Evolutionary conservation across 2,888 invertebrate genomes (phyloP).

Genomic region (Anthophora plumipes): DNA sequence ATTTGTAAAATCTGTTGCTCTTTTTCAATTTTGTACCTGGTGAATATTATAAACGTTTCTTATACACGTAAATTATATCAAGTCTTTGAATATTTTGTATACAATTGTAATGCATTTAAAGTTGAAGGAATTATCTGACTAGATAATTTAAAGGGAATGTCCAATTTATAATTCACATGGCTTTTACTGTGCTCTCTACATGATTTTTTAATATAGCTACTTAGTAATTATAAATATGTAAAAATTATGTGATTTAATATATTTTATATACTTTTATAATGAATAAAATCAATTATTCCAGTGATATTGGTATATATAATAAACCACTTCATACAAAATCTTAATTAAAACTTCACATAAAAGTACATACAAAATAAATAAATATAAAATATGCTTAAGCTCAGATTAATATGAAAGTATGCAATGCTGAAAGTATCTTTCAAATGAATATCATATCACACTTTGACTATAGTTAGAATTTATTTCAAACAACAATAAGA

Average conservation of each 20-base stretch:
- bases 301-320: conserved; percentile 3
- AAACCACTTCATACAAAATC: background rate
- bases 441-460: conserved; percentile 6
- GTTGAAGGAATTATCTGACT: conserved; percentile 11
- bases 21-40: conserved; percentile 10
- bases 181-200: conserved; percentile 21
- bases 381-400: no score
- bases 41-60: no score
- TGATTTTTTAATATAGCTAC: conserved; percentile 18
- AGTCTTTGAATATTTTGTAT: no score
- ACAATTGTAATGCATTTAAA: no score
- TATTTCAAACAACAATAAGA: conserved; percentile 35
- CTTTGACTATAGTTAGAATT: conserved; percentile 31
- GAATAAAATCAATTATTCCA: conserved; percentile 8
- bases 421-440: background rate
- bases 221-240: background rate
- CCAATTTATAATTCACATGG: background rate
- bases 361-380: background rate
- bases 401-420: background rate
- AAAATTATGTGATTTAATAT: conserved; percentile 5
- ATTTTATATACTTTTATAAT: conserved; percentile 37
- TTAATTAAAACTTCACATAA: background rate
- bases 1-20: background rate
- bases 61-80: no score
- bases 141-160: conserved; percentile 2